Percentiles rank a stretch among this genome's conserved stretches.
phyloP scores from a whole-genome alignment of 2,888 invertebrate species.

The Caenorhabditis uteleia region DNA sequence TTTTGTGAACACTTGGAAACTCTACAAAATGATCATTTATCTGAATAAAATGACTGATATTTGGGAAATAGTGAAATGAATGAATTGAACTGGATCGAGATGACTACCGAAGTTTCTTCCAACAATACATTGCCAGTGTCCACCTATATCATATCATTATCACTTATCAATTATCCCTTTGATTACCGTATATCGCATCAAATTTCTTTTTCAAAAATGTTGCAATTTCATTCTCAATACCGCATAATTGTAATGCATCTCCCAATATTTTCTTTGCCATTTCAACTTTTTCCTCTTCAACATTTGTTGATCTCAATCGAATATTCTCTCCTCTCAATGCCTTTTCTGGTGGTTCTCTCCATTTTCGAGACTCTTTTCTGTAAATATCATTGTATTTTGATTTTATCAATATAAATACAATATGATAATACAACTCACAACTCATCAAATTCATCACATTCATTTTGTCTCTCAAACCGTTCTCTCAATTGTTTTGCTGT shows the following conservation, averaged over 20 bases:
- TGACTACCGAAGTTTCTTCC: slow-evolving; percentile 51
- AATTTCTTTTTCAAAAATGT: slow-evolving; percentile 47
- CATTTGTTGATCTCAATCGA: slow-evolving; percentile 25
- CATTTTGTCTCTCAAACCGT: slow-evolving; percentile 26
- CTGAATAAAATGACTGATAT: slow-evolving; percentile 50
- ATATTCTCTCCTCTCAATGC: slow-evolving; percentile 41
- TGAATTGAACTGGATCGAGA: slow-evolving; percentile 40
- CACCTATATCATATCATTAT: slow-evolving; percentile 16
- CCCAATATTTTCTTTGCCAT: slow-evolving; percentile 35
- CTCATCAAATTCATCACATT: slow-evolving; percentile 31
- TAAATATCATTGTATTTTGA: too few species aligned
- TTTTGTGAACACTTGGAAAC: slow-evolving; percentile 32
- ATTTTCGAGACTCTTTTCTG: slow-evolving; percentile 48
- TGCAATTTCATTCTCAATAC: slow-evolving; percentile 52
- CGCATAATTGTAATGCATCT: slow-evolving; percentile 40
- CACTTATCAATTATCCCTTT: background rate
- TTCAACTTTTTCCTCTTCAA: slow-evolving; percentile 29
- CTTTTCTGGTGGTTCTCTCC: slow-evolving; percentile 48
- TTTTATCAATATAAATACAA: background rate
- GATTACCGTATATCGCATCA: slow-evolving; percentile 33
- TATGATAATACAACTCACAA: slow-evolving; percentile 35
- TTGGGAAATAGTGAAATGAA: slow-evolving; percentile 45
- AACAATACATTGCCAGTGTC: slow-evolving; percentile 49
- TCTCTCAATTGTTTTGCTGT: slow-evolving; percentile 24
- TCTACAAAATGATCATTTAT: slow-evolving; percentile 25